Evolutionary conservation across 2,113 vertebrate species (phyloP).

Genomic region (Xenopus laevis): DNA sequence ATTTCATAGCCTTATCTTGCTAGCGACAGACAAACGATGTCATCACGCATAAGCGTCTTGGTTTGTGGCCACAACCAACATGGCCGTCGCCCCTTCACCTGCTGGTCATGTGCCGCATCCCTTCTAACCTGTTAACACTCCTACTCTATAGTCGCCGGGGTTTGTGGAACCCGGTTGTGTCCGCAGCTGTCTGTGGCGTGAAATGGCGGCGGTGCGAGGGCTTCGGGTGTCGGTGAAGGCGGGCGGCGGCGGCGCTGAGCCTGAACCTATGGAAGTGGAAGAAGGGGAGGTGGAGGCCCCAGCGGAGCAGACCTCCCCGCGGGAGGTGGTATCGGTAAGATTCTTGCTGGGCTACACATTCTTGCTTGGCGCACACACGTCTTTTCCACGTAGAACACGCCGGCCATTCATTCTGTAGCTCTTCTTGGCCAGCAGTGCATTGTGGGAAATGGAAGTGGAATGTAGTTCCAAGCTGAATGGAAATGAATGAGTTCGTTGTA

Average conservation of each 20-base stretch:
- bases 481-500: too few species aligned
- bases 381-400: constrained; percentile 2
- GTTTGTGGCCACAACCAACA: constrained; percentile 23
- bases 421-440: too few species aligned
- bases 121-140: constrained; percentile 5
- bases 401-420: neutral
- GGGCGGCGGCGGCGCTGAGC: constrained; percentile 61
- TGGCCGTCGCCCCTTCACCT: constrained; percentile 33
- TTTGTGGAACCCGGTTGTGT: neutral
- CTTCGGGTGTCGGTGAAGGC: constrained; percentile 75
- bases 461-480: too few species aligned
- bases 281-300: constrained; percentile 83
- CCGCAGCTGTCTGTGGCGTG: neutral
- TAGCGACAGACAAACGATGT: neutral
- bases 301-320: constrained; percentile 76
- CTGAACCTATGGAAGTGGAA: constrained; percentile 95
- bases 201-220: constrained; percentile 69
- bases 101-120: constrained; percentile 27
- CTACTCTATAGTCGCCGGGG: constrained; percentile 12
- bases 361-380: too few species aligned
- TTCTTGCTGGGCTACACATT: too few species aligned
- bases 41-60: neutral
- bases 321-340: constrained; percentile 87
- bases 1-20: too few species aligned
- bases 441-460: too few species aligned